These are phyloP conservation scores for Pelobates cultripes DNA, from an alignment of 2,797 vertebrate genomes.

Conservation along the genomic window DNA sequence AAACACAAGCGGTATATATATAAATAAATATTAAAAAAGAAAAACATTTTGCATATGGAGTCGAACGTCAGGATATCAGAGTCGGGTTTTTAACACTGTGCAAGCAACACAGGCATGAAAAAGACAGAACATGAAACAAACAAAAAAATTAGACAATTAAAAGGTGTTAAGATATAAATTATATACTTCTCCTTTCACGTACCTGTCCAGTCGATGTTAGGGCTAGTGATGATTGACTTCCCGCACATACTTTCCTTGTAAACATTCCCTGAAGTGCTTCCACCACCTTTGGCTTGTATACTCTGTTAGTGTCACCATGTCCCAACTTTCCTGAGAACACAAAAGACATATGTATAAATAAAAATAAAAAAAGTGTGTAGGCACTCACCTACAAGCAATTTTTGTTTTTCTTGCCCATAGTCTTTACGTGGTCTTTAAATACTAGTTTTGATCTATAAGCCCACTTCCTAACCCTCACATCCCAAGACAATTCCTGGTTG, in stretches of 20 bases:
- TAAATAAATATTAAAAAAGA: too few species aligned
- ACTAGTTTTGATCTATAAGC: too few species aligned
- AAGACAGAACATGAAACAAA: not conserved
- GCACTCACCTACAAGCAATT: too few species aligned
- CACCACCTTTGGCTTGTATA: slow-evolving; percentile 82
- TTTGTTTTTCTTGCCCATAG: too few species aligned
- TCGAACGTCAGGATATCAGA: too few species aligned
- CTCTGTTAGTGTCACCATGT: slow-evolving; percentile 81
- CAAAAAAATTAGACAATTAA: not conserved
- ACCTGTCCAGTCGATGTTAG: slow-evolving; percentile 83
- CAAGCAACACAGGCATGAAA: not conserved
- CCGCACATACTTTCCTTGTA: slow-evolving; percentile 81
- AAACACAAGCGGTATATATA: slow-evolving; percentile 37
- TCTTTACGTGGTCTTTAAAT: too few species aligned
- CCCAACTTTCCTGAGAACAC: slow-evolving; percentile 75
- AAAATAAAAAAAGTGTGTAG: too few species aligned
- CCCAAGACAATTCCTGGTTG: too few species aligned
- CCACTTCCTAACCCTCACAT: too few species aligned
- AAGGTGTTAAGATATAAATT: not conserved
- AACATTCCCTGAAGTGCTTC: slow-evolving; percentile 84
- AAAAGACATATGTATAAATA: not conserved
- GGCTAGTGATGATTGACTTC: slow-evolving; percentile 80
- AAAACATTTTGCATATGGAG: too few species aligned
- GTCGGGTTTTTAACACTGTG: too few species aligned
- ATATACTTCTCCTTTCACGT: slow-evolving; percentile 34